These are phyloP conservation scores for Anarrhichthys ocellatus DNA, from an alignment of 2,113 vertebrate species.

Conservation along the genomic window DNA sequence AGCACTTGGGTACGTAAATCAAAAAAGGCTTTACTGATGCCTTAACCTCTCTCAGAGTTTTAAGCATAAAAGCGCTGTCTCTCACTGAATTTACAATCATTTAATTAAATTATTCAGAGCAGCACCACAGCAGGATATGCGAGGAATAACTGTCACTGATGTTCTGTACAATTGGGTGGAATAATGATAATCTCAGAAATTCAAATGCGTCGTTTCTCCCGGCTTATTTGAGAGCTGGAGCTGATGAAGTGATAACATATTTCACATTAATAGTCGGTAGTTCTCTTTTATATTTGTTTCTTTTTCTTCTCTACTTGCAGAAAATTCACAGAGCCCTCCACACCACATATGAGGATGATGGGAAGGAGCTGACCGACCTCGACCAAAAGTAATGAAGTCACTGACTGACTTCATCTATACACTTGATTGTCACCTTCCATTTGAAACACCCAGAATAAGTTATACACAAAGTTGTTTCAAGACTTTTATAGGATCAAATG, in stretches of 20 bases:
- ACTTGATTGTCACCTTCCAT: neutral
- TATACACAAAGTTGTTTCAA: neutral
- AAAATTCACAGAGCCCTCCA: constrained; percentile 94
- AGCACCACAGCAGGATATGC: constrained; percentile 13
- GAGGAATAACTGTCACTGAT: constrained; percentile 27
- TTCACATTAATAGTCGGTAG: neutral
- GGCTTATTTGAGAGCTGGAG: constrained; percentile 28
- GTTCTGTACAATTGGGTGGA: constrained; percentile 24
- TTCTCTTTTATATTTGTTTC: neutral
- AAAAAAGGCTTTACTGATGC: constrained; percentile 32
- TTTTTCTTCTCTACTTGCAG: constrained; percentile 71
- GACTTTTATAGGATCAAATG: neutral
- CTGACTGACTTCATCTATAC: neutral
- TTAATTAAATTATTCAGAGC: constrained; percentile 51
- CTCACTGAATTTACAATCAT: constrained; percentile 46
- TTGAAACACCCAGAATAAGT: neutral
- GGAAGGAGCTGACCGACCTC: constrained; percentile 73
- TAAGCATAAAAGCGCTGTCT: neutral
- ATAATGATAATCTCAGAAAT: constrained; percentile 38
- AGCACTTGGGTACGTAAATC: constrained; percentile 26
- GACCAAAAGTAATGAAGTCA: constrained; percentile 71
- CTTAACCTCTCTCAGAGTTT: constrained; percentile 26
- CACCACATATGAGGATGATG: constrained; percentile 79
- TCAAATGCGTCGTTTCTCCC: constrained; percentile 19
- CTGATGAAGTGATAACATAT: constrained; percentile 21